Evolutionary conservation across 2,888 invertebrate genomes (phyloP).

Genomic region (Abrostola tripartita): DNA sequence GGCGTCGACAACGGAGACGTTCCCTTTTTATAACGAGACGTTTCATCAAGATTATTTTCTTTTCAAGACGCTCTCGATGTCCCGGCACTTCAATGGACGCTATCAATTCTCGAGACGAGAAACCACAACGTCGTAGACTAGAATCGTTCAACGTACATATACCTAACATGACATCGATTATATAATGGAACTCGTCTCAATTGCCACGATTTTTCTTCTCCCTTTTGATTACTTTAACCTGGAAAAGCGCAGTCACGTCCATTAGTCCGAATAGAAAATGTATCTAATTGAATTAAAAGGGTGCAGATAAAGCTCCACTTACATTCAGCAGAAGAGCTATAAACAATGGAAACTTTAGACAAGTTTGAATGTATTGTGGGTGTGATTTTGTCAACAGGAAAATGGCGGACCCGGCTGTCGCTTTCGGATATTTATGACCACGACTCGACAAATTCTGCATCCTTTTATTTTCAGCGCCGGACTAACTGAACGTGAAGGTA

Average conservation of each 20-base stretch:
- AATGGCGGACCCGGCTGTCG: constrained; percentile 84
- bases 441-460: constrained; percentile 82
- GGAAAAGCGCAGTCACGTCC: constrained; percentile 50
- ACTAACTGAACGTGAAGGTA: constrained; percentile 77
- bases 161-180: constrained; percentile 44
- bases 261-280: constrained; percentile 58
- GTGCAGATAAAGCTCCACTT: constrained; percentile 65
- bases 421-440: constrained; percentile 82
- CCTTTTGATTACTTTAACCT: constrained; percentile 35
- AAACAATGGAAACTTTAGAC: constrained; percentile 85
- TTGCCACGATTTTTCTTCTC: constrained; percentile 24
- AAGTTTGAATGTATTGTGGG: constrained; percentile 85
- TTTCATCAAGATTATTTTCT: constrained; percentile 84
- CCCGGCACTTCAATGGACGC: constrained; percentile 68
- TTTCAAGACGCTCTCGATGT: constrained; percentile 72
- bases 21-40: constrained; percentile 76
- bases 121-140: constrained; percentile 47
- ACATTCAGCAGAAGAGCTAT: constrained; percentile 71
- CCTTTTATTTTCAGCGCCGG: constrained; percentile 79
- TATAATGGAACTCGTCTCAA: constrained; percentile 31
- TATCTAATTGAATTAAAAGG: constrained; percentile 73
- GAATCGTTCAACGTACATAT: constrained; percentile 38
- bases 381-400: constrained; percentile 87
- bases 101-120: constrained; percentile 68
- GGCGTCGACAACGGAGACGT: constrained; percentile 67